Percentiles rank a stretch among this genome's conserved stretches.
These are phyloP conservation scores for Aphaenogaster ashmeadi DNA, from an alignment of 1,140 invertebrate species.

Conservation along the genomic window DNA sequence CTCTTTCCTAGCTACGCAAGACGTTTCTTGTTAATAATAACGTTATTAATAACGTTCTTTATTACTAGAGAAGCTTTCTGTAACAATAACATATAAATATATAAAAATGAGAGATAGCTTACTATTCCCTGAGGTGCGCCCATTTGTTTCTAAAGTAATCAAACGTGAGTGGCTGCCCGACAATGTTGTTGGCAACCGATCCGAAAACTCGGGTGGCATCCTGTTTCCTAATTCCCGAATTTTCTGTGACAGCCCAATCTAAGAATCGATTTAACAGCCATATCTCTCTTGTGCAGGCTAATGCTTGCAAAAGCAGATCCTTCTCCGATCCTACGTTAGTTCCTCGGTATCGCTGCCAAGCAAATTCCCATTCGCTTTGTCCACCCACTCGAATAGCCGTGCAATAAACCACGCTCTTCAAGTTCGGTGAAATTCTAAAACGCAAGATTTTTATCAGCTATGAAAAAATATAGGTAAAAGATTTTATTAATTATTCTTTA, in stretches of 20 bases:
- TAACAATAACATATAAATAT: background rate
- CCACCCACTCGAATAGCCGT: conserved; percentile 93
- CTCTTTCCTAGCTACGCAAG: background rate
- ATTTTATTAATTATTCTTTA: conserved; percentile 1
- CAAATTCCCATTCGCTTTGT: conserved; percentile 94
- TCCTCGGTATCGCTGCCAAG: conserved; percentile 92
- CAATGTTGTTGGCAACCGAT: conserved; percentile 90
- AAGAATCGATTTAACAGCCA: conserved; percentile 93
- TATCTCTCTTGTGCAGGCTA: conserved; percentile 93
- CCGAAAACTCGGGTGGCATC: conserved; percentile 92
- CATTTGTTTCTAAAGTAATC: conserved; percentile 92
- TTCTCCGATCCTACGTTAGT: conserved; percentile 93
- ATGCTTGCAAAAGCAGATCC: conserved; percentile 91
- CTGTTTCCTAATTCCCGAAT: conserved; percentile 93
- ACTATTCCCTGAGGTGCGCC: conserved; percentile 91
- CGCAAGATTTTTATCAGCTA: background rate
- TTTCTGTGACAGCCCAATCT: conserved; percentile 90
- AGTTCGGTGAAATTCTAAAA: conserved; percentile 92
- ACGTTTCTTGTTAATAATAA: no score
- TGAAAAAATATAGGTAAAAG: background rate
- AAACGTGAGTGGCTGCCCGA: conserved; percentile 92
- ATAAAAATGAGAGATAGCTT: conserved; percentile 82
- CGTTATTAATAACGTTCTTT: background rate
- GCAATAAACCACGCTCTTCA: conserved; percentile 94
- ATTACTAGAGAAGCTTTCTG: background rate